Conservation (phyloP, 2,113 vertebrate genomes). For the Cranoglanis bouderius region DNA sequence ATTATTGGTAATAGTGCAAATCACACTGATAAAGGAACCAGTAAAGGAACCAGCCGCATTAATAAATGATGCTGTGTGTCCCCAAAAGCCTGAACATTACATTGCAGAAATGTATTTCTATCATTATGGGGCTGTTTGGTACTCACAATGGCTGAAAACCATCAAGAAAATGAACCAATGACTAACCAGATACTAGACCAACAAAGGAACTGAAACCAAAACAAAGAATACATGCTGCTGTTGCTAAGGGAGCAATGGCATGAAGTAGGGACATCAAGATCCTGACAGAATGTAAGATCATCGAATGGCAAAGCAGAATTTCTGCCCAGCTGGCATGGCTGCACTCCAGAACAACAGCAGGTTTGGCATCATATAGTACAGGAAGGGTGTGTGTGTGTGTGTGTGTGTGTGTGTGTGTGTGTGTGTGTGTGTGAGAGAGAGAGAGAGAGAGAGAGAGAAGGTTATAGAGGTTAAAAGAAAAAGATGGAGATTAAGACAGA, state of each 20-base stretch:
- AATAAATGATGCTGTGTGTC: not conserved
- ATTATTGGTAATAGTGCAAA: not conserved
- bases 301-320: conserved; percentile 24
- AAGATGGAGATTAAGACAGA: conserved; percentile 2
- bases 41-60: not conserved
- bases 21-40: not conserved
- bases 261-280: conserved; percentile 7
- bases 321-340: conserved; percentile 48
- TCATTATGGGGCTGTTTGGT: not conserved
- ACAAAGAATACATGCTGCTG: not conserved
- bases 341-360: conserved; percentile 53
- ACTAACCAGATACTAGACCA: not conserved
- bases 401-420: not conserved
- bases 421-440: not conserved
- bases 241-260: conserved; percentile 3
- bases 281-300: not conserved
- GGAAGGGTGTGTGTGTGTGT: not conserved
- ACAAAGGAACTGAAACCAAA: conserved; percentile 7
- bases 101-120: not conserved
- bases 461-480: not conserved
- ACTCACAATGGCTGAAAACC: not conserved
- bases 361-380: conserved; percentile 34
- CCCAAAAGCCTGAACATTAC: not conserved
- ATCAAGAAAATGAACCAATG: not conserved
- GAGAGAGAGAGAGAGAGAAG: conserved; percentile 15